These are phyloP conservation scores for Nasua narica DNA, from an alignment of 2,797 vertebrate genomes.

Conservation along the genomic window DNA sequence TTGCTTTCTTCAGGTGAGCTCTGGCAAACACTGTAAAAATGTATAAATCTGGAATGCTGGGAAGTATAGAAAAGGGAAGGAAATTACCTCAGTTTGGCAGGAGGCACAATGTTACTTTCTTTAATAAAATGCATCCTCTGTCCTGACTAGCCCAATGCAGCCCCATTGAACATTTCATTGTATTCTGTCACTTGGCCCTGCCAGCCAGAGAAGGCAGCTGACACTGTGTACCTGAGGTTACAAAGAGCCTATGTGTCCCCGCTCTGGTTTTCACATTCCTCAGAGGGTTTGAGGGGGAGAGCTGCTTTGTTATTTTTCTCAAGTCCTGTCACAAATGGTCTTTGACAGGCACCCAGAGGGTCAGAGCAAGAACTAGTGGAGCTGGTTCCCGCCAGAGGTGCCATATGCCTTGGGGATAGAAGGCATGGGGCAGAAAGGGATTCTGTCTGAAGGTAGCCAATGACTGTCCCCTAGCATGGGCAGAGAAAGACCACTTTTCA, in stretches of 20 bases:
- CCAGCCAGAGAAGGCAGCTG: constrained; percentile 51
- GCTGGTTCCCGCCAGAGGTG: neutral
- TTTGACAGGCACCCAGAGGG: constrained; percentile 40
- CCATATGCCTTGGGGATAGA: neutral
- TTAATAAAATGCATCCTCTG: constrained; percentile 85
- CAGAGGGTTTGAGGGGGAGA: neutral
- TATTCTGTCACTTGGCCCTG: constrained; percentile 70
- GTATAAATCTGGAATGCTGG: constrained; percentile 81
- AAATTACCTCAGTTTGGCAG: constrained; percentile 85
- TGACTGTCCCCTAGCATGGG: neutral
- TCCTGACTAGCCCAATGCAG: constrained; percentile 74
- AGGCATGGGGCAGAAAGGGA: neutral
- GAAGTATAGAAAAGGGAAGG: constrained; percentile 83
- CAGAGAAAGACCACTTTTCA: neutral
- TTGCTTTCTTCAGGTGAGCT: constrained; percentile 83
- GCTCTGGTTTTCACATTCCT: constrained; percentile 54
- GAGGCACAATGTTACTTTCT: constrained; percentile 83
- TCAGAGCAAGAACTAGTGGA: neutral
- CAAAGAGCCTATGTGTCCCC: constrained; percentile 76
- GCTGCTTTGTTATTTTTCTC: constrained; percentile 67
- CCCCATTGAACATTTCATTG: constrained; percentile 78
- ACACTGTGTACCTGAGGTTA: constrained; percentile 59
- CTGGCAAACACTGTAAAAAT: constrained; percentile 77
- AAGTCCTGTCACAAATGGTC: constrained; percentile 51
- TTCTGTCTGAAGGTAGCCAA: neutral